Evolutionary conservation across 2,888 invertebrate genomes (phyloP).

Genomic region (Cyaniris semiargus): DNA sequence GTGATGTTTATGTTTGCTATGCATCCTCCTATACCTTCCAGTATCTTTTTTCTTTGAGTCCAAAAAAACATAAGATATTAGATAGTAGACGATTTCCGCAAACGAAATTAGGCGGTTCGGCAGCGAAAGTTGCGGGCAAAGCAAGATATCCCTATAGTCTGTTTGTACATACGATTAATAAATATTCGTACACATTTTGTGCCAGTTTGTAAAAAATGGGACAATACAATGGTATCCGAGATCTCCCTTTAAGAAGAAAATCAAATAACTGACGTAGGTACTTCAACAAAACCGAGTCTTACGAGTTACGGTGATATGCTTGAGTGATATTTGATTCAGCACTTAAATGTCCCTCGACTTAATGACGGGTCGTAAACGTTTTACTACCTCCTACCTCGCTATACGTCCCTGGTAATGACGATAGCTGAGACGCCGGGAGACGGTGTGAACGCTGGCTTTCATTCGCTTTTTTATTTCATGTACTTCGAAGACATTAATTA

Average conservation of each 20-base stretch:
- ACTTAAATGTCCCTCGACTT: conserved; percentile 37
- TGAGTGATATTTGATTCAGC: conserved; percentile 42
- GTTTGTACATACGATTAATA: neutral
- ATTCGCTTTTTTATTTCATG: neutral
- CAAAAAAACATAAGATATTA: too few relatives aligned
- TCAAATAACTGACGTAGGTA: conserved; percentile 13
- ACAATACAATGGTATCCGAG: neutral
- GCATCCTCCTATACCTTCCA: too few relatives aligned
- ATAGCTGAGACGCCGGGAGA: neutral
- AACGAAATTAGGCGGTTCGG: too few relatives aligned
- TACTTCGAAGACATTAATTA: too few relatives aligned
- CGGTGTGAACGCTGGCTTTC: neutral
- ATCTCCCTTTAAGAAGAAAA: conserved; percentile 28
- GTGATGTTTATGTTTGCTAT: too few relatives aligned
- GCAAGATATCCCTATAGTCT: too few relatives aligned
- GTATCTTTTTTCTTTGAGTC: too few relatives aligned
- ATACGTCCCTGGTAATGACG: conserved; percentile 33
- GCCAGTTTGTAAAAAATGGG: neutral
- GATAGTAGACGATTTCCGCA: too few relatives aligned
- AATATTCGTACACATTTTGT: neutral
- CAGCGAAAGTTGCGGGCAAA: too few relatives aligned
- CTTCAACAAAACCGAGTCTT: conserved; percentile 29
- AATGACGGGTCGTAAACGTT: conserved; percentile 40
- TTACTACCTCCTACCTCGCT: conserved; percentile 37
- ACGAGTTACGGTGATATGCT: conserved; percentile 36